A percentile compares a stretch with the other conserved stretches of the same genome.
Conservation (phyloP, 1,140 invertebrate species). For the Drosophila nikananu region DNA sequence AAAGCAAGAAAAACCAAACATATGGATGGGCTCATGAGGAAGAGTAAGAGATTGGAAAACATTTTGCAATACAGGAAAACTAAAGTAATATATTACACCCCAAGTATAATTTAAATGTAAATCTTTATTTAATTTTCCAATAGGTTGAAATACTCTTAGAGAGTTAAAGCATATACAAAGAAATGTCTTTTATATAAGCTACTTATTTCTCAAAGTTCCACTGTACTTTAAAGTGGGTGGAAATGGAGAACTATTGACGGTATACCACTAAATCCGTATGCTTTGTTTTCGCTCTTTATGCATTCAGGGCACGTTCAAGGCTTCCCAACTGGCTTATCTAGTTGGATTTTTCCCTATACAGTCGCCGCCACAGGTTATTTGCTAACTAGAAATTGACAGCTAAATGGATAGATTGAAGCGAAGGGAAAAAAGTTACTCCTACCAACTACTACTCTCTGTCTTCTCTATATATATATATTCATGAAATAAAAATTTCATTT, state of each 20-base stretch:
- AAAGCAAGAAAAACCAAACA: background rate
- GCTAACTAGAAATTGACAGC: slow-evolving; percentile 70
- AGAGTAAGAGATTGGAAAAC: background rate
- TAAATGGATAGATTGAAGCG: slow-evolving; percentile 34
- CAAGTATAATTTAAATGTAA: background rate
- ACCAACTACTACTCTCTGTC: background rate
- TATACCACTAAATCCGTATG: slow-evolving; percentile 39
- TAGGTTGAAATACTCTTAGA: background rate
- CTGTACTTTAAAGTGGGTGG: slow-evolving; percentile 7
- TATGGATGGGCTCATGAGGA: background rate
- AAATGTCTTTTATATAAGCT: background rate
- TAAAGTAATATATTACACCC: background rate
- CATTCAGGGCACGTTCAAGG: slow-evolving; percentile 44
- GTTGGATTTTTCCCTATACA: slow-evolving; percentile 30
- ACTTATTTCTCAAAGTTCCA: background rate
- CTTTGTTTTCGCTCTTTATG: slow-evolving; percentile 49
- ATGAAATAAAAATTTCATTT: slow-evolving; percentile 24
- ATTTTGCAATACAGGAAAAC: background rate
- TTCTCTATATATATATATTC: background rate
- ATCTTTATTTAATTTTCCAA: too few species aligned
- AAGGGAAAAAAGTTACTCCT: background rate
- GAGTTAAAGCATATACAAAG: too few species aligned
- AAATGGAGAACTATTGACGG: slow-evolving; percentile 4
- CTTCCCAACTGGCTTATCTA: slow-evolving; percentile 42
- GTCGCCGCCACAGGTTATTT: slow-evolving; percentile 34